Percentiles rank a stretch among this genome's conserved stretches.
Conservation (phyloP, 2,888 invertebrate species). For the Scelioninae gen. 1 region DNA sequence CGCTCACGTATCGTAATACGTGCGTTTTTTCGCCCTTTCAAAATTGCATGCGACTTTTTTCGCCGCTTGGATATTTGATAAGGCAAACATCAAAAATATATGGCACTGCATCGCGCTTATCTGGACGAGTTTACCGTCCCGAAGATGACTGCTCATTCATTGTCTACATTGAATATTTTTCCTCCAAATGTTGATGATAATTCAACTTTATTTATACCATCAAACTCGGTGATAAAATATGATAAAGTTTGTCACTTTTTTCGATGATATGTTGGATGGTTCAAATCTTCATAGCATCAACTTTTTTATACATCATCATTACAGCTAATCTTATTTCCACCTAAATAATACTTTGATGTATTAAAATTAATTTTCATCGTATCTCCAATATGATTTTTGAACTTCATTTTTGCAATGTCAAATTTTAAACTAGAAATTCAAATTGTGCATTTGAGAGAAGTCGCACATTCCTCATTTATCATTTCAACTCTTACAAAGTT, state of each 20-base stretch:
- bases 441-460: too few relatives aligned
- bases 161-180: conserved; percentile 66
- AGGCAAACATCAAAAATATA: conserved; percentile 65
- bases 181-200: conserved; percentile 57
- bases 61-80: conserved; percentile 65
- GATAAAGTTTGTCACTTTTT: conserved; percentile 18
- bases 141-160: conserved; percentile 65
- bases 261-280: not conserved
- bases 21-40: conserved; percentile 60
- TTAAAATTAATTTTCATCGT: too few relatives aligned
- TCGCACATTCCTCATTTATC: too few relatives aligned
- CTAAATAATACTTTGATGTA: too few relatives aligned
- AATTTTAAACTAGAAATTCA: too few relatives aligned
- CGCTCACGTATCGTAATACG: conserved; percentile 66
- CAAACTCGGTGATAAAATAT: conserved; percentile 31
- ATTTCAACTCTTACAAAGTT: not conserved
- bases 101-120: conserved; percentile 64
- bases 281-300: not conserved
- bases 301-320: too few relatives aligned
- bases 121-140: conserved; percentile 47
- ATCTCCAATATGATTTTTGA: too few relatives aligned
- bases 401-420: too few relatives aligned
- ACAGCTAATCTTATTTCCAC: too few relatives aligned
- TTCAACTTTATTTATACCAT: conserved; percentile 63
- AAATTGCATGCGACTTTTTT: conserved; percentile 68